phyloP scores from a whole-genome alignment of 2,113 vertebrate genomes.

The Nyctereutes procyonoides region DNA sequence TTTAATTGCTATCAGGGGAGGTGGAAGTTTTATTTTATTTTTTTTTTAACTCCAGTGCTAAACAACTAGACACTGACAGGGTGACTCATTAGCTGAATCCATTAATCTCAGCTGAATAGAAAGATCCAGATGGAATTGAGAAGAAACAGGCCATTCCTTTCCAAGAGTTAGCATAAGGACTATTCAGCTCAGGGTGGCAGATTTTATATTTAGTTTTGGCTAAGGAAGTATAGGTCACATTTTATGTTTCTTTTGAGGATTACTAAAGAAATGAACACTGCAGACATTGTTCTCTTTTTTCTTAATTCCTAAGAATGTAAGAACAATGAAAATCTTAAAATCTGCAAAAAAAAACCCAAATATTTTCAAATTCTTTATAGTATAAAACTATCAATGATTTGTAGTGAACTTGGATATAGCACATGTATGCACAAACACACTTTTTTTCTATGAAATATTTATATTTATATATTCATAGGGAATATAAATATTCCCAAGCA shows the following conservation, averaged over 20 bases:
- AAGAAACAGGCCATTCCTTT: constrained; percentile 31
- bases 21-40: neutral
- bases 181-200: neutral
- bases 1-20: constrained; percentile 28
- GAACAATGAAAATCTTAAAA: neutral
- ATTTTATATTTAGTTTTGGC: constrained; percentile 58
- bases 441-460: neutral
- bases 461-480: neutral
- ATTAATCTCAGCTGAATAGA: constrained; percentile 66
- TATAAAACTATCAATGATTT: neutral
- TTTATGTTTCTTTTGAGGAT: constrained; percentile 1
- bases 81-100: constrained; percentile 71
- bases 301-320: neutral
- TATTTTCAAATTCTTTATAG: neutral
- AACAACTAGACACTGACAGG: constrained; percentile 56
- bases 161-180: neutral
- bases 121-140: constrained; percentile 37
- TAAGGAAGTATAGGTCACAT: constrained; percentile 30
- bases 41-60: neutral
- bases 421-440: neutral
- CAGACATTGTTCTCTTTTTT: neutral
- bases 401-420: neutral
- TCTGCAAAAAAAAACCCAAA: neutral
- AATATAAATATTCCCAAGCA: neutral
- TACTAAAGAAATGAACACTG: constrained; percentile 19